Percentiles rank a stretch among this genome's conserved stretches.
These are phyloP conservation scores for Sinocyclocheilus maitianheensis DNA, from an alignment of 2,113 vertebrate genomes.

Conservation along the genomic window DNA sequence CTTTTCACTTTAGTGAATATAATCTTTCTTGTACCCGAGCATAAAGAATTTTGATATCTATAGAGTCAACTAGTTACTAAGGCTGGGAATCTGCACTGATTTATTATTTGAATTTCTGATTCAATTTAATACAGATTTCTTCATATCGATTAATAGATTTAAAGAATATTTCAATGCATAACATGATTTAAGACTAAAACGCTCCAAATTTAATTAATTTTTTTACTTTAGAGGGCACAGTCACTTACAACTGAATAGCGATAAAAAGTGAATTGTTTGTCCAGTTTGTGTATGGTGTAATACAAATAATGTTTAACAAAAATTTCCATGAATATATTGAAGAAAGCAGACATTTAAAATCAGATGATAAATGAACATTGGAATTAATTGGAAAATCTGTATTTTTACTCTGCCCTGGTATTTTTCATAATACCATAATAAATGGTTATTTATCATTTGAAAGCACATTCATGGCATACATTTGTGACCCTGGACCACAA, in stretches of 20 bases:
- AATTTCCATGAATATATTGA: neutral
- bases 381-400: too few species aligned
- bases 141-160: neutral
- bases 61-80: neutral
- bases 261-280: neutral
- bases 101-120: neutral
- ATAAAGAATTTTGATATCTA: neutral
- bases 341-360: too few species aligned
- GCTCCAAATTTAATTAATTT: neutral
- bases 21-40: neutral
- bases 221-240: neutral
- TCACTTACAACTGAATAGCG: neutral
- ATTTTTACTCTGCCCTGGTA: too few species aligned
- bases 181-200: neutral
- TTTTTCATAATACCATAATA: too few species aligned
- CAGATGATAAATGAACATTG: too few species aligned
- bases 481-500: too few species aligned
- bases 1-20: neutral
- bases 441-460: too few species aligned
- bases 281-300: neutral
- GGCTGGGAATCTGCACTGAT: neutral
- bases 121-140: neutral
- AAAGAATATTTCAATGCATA: neutral
- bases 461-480: too few species aligned
- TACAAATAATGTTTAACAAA: neutral